A percentile compares a stretch with the other conserved stretches of the same genome.
phyloP scores from a whole-genome alignment of 2,888 invertebrate species.

The Metellina segmentata region DNA sequence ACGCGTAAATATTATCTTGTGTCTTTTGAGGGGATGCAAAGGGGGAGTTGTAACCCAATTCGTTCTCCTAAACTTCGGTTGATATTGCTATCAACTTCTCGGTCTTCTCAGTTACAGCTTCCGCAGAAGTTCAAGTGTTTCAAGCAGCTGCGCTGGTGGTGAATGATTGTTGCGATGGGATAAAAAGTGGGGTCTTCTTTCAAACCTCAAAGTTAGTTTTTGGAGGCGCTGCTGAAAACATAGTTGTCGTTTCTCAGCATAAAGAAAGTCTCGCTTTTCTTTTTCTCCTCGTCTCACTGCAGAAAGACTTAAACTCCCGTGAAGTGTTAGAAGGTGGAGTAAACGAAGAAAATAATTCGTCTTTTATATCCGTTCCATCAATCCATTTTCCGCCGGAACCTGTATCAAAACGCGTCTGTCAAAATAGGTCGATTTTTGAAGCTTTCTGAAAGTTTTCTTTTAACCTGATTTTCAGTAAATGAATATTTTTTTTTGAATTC shows the following conservation, averaged over 20 bases:
- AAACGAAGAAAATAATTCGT: neutral
- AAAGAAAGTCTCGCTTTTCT: slow-evolving; percentile 29
- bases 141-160: slow-evolving; percentile 48
- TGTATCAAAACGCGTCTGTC: neutral
- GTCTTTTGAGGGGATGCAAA: no score
- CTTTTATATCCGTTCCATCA: neutral
- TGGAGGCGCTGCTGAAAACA: slow-evolving; percentile 43
- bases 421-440: neutral
- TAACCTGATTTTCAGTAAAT: neutral
- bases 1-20: no score
- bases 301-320: slow-evolving; percentile 7
- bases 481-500: neutral
- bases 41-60: no score
- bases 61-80: neutral
- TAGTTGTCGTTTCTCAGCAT: slow-evolving; percentile 47
- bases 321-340: neutral
- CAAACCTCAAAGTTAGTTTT: slow-evolving; percentile 60
- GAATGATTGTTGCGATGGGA: slow-evolving; percentile 25
- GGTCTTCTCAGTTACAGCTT: neutral
- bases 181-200: slow-evolving; percentile 30
- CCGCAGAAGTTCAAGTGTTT: slow-evolving; percentile 47
- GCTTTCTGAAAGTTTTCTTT: neutral
- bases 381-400: neutral
- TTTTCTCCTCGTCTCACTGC: slow-evolving; percentile 11
- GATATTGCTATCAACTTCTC: slow-evolving; percentile 11